Evolutionary conservation across 2,888 invertebrate genomes (phyloP), one percentile per base, ranked within the genome.

Genomic region (Cyclophora punctaria): DNA sequence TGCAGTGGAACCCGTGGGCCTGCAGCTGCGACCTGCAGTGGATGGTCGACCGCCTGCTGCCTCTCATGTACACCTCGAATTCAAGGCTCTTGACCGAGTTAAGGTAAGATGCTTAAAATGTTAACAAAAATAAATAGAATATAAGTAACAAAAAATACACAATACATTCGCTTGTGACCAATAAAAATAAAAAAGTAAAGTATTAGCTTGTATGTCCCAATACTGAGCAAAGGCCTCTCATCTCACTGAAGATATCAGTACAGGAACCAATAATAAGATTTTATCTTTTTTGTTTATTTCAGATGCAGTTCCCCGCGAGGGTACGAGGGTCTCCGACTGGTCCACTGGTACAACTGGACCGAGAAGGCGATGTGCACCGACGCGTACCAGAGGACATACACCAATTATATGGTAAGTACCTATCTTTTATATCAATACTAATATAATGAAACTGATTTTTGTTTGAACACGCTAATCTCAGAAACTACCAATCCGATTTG

Each of bases 1-100:
- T 92, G 3, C 91, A 91, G 79, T 80, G 79, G 57, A 93, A 93
- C 73, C 92, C 92, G 1, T 91, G 92, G 89, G 75, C 83, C 54
- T 93, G 93, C 64, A 72, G 83, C 54, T 93, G 93, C 62, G 79
- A 86, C 41, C 69, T 91, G 63, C 90, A 92, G 62, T 91, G 92
- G 90, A 70, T 92, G 58, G 70, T 91, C 33, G 86, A 89, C 45
- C 82, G 85, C 34, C 69, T 92, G 41, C 62, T 92, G 43, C 89
- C 90, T 0, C 70, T 73, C 49, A 75, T 90, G 61, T 91, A 90
- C 60, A 63, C 59, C n/a, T 70, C 62, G 3, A 76, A 89, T 48
- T 78, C 85, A 0, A 60, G 74, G 4, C 69, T 90, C 35, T 70
- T 91, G 5, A 66, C 82, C 34, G 86, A 91, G 57, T 71, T 91